Conservation (phyloP, 2,797 vertebrate genomes). For the Lates japonicus region DNA sequence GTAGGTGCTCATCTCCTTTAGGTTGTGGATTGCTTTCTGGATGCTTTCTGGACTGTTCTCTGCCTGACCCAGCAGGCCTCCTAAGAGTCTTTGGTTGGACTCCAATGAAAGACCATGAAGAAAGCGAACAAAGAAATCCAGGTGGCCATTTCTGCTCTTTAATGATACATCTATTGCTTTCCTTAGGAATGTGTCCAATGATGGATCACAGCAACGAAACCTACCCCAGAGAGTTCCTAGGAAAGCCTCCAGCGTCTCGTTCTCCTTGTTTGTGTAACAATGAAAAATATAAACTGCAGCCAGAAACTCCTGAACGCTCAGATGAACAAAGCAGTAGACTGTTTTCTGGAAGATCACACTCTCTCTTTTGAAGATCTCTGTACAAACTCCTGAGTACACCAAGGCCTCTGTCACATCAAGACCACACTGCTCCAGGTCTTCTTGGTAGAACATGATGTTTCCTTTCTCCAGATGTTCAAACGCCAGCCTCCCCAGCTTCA, state of each 20-base stretch:
- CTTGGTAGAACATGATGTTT: too few species aligned
- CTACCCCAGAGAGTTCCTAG: slow-evolving; percentile 1
- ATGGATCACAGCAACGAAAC: background rate
- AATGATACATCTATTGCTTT: background rate
- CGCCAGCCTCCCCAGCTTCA: too few species aligned
- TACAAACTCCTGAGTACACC: too few species aligned
- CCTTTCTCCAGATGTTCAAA: too few species aligned
- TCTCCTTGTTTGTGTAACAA: slow-evolving; percentile 13
- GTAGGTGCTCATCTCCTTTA: slow-evolving; percentile 5
- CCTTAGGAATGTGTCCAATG: slow-evolving; percentile 6
- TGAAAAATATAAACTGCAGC: slow-evolving; percentile 10
- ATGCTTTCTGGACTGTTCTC: background rate
- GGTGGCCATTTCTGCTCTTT: slow-evolving; percentile 17
- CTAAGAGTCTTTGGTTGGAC: slow-evolving; percentile 3
- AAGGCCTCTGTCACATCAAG: too few species aligned
- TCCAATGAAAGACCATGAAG: slow-evolving; percentile 44
- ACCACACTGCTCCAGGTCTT: too few species aligned
- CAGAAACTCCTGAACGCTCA: too few species aligned
- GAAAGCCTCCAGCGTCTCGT: background rate
- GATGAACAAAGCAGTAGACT: too few species aligned
- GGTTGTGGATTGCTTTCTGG: slow-evolving; percentile 7
- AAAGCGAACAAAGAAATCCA: slow-evolving; percentile 42
- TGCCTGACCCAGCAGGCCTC: background rate
- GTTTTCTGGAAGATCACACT: too few species aligned
- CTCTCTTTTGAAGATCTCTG: too few species aligned